These are phyloP conservation scores for Pherbina coryleti DNA, from an alignment of 2,888 invertebrate genomes.

Conservation along the genomic window DNA sequence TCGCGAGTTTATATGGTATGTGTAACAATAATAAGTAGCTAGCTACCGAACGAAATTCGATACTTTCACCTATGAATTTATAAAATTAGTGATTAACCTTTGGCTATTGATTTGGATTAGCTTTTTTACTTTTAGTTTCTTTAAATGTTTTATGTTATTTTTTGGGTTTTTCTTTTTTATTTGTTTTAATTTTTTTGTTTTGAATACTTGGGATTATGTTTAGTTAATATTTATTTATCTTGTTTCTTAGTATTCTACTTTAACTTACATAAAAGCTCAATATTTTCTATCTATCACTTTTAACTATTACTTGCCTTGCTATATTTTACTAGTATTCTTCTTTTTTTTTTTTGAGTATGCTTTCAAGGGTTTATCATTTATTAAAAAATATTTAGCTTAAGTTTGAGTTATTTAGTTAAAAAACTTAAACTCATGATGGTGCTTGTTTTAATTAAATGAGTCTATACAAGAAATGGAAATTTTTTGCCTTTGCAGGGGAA, in stretches of 20 bases:
- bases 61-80: slow-evolving; percentile 27
- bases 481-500: slow-evolving; percentile 84
- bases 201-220: slow-evolving; percentile 19
- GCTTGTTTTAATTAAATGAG: slow-evolving; percentile 34
- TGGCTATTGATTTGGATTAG: slow-evolving; percentile 53
- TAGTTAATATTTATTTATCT: neutral
- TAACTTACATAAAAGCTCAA: no score
- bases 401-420: slow-evolving; percentile 17
- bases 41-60: neutral
- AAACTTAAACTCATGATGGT: slow-evolving; percentile 50
- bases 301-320: neutral
- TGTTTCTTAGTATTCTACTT: no score
- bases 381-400: slow-evolving; percentile 22
- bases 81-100: slow-evolving; percentile 51
- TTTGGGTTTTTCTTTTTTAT: slow-evolving; percentile 29
- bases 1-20: slow-evolving; percentile 98
- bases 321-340: neutral
- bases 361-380: slow-evolving; percentile 20
- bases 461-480: slow-evolving; percentile 69
- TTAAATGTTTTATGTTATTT: slow-evolving; percentile 35
- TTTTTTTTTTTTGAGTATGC: slow-evolving; percentile 32
- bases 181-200: slow-evolving; percentile 38
- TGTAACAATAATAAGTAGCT: slow-evolving; percentile 5
- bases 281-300: neutral
- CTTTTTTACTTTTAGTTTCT: slow-evolving; percentile 39